phyloP scores from a whole-genome alignment of 2,888 invertebrate genomes.

The Nomada lathburiana region DNA sequence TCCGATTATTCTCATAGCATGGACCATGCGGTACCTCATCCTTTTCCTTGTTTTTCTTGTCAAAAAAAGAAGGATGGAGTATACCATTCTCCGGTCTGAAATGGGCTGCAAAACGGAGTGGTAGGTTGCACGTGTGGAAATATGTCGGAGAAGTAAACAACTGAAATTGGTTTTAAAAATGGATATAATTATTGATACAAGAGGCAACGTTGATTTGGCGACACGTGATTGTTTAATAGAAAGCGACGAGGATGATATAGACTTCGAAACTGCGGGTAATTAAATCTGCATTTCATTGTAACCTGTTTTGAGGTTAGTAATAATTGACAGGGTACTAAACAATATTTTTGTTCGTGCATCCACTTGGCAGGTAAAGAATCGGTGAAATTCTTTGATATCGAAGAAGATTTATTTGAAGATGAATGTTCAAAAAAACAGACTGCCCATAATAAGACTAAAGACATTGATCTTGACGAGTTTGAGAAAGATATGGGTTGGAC shows the following conservation, averaged over 20 bases:
- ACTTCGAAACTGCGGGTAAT: slow-evolving; percentile 64
- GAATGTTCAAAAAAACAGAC: slow-evolving; percentile 26
- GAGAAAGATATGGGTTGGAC: slow-evolving; percentile 80
- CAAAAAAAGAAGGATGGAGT: background rate
- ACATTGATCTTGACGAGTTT: slow-evolving; percentile 81
- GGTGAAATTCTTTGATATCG: slow-evolving; percentile 17
- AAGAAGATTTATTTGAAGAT: slow-evolving; percentile 13
- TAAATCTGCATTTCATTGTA: background rate
- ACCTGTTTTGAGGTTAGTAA: slow-evolving; percentile 40
- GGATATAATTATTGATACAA: slow-evolving; percentile 87
- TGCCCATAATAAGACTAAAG: slow-evolving; percentile 56
- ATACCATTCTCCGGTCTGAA: background rate
- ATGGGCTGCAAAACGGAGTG: background rate
- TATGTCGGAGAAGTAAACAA: slow-evolving; percentile 37
- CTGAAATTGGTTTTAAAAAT: slow-evolving; percentile 76
- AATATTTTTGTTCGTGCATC: background rate
- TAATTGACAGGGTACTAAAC: background rate
- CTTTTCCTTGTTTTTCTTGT: background rate
- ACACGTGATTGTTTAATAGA: slow-evolving; percentile 80
- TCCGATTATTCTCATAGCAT: background rate
- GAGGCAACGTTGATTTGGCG: slow-evolving; percentile 85
- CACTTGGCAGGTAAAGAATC: background rate
- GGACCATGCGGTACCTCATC: background rate
- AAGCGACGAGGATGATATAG: slow-evolving; percentile 75
- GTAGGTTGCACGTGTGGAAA: background rate